Base-by-base conservation (phyloP, 2,888 invertebrate genomes). In the Polydrusus cervinus region DNA sequence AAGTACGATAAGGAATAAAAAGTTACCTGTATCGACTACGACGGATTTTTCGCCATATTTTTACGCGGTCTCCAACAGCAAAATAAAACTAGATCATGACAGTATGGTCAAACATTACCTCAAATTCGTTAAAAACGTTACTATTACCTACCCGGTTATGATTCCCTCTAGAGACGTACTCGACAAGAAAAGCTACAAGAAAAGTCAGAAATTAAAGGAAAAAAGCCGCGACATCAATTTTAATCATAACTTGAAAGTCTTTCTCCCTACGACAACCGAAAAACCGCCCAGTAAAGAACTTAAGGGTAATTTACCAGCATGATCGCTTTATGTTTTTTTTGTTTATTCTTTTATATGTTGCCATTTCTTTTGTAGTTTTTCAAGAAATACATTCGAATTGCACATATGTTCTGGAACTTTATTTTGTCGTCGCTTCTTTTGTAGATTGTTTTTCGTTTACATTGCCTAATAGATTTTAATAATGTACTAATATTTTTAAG, bases 61-160 rank as follows among this genome's bases (percentile, higher is more conserved):
- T 80, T 87, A 87, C 77, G 83, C 85, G 34, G 81, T 85, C 10
- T 85, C 86, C 34, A 85, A 83, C 74, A 84, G 82, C 74, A 86
- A 84, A 83, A 79, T 81, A 45, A 83, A 83, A 78, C 81, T 82
- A 71, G 79, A 82, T 49, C 84, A 83, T 55, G 84, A 84, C n/a
- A 82, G 81, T 77, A 83, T 82, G 57, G 78, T 84, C 16, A 78
- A 78, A 67, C 76, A 78, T 25, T 78, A 78, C 60, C 70, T 78
- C 11, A 77, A 72, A 80, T 86, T 85, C 78, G 84, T 86, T 49
- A 87, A 87, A 82, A 87, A 87, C 79, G 85, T 86, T 30, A 86
- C 86, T 11, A 87, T 87, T 82, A 93, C 94, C 80, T 94, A 93
- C 86, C 95, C 94, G 3, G 92, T 93, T 77, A 87, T 90, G 82